Conservation (phyloP, 53 echinoderm and acorn worm species). For the Apostichopus leukothele region DNA sequence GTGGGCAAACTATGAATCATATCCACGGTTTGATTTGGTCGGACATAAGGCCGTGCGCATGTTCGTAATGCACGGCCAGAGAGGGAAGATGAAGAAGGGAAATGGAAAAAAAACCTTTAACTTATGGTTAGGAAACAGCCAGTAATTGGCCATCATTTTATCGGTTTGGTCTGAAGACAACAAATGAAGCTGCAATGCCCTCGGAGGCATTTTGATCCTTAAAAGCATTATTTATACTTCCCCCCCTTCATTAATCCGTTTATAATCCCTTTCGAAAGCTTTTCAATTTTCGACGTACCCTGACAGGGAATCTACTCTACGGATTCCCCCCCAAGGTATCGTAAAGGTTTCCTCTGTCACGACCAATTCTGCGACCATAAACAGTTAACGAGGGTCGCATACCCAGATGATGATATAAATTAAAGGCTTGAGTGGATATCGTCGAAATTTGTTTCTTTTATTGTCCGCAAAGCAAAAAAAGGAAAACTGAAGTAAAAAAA, state of each 20-base stretch:
- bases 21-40: slow-evolving; percentile 16
- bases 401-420: slow-evolving; percentile 22
- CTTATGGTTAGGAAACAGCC: not conserved
- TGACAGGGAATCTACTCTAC: slow-evolving; percentile 10
- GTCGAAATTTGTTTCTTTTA: not conserved
- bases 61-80: not conserved
- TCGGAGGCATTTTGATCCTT: slow-evolving; percentile 27
- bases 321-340: slow-evolving; percentile 29
- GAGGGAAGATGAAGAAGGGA: too few species aligned
- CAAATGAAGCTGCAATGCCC: slow-evolving; percentile 11
- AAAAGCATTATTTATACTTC: slow-evolving; percentile 41
- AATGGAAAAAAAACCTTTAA: not conserved
- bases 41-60: not conserved
- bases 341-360: slow-evolving; percentile 37
- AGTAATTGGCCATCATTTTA: slow-evolving; percentile 24
- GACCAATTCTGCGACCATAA: slow-evolving; percentile 34
- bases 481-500: too few species aligned
- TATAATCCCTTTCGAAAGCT: slow-evolving; percentile 24
- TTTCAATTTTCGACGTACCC: slow-evolving; percentile 32
- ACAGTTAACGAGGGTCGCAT: slow-evolving; percentile 21
- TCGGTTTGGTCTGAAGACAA: not conserved
- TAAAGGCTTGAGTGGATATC: slow-evolving; percentile 18
- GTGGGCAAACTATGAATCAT: slow-evolving; percentile 31
- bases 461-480: not conserved
- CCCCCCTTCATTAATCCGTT: slow-evolving; percentile 30